Base-by-base conservation (phyloP, 2,888 invertebrate species). In the Phlogophora meticulosa region DNA sequence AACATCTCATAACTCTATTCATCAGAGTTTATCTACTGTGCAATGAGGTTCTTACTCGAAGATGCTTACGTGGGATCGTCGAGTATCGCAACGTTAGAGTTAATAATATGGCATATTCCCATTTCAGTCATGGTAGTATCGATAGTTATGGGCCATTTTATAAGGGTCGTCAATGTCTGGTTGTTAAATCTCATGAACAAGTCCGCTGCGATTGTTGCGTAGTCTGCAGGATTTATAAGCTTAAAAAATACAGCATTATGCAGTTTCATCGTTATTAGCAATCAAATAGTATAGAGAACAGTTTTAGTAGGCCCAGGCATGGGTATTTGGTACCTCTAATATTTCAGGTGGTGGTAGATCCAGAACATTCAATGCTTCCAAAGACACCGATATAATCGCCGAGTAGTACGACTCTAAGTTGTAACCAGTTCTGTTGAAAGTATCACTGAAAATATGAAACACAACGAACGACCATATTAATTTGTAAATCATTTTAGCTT, bases 31-130 rank as follows among this genome's bases (percentile, higher is more conserved):
- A 48, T 59, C 49, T 22, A 72, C 17, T 49, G 49, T 38, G 42
- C 28, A 51, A 24, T 34, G 43, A 51, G 38, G 10, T 20, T 72
- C n/a, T 28, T 36, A 28, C 36, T 49, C 0, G 17, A n/a, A 49
- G 1, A 38, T 51, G 83, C 95, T 94, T 90, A 96, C 96, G 87
- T 85, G 15, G 96, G 95, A 49, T 96, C 94, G 83, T 96, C 96
- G 78, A 96, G 96, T 34, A 93, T 85, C 0, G 97, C 97, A 56
- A 97, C 94, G 80, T 97, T 95, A 0, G 97, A 97, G 85, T 97
- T 97, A 80, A 97, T 96, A 22, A 96, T 94, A 87, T 97, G 97
- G 82, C 97, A 97, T 91, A 97, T 96, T 38, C 97, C 97, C 91
- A 96, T 94, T 87, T 97, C 97, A 0, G 97, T 97, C 88, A 97